phyloP scores from a whole-genome alignment of 2,113 vertebrate genomes.

The Stegastes partitus region DNA sequence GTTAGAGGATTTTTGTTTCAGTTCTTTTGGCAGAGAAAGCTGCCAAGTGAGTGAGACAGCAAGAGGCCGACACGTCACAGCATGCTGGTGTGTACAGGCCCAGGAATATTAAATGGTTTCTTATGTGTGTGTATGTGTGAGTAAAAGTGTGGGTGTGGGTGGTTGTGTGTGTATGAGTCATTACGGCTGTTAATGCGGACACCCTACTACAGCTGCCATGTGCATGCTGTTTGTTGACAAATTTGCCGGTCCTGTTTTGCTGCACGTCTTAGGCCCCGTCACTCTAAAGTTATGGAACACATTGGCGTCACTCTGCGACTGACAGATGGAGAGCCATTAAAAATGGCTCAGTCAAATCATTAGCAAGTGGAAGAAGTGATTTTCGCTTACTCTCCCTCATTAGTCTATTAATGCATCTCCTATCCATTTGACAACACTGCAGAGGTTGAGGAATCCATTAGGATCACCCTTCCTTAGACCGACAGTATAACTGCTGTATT shows the following conservation, averaged over 20 bases:
- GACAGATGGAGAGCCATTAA: conserved; percentile 68
- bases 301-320: conserved; percentile 40
- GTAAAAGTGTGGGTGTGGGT: conserved; percentile 46
- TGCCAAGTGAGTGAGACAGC: conserved; percentile 71
- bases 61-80: conserved; percentile 65
- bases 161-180: conserved; percentile 56
- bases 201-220: conserved; percentile 65
- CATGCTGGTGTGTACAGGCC: conserved; percentile 53
- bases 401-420: conserved; percentile 57
- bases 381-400: conserved; percentile 43
- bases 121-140: conserved; percentile 16
- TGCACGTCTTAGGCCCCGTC: conserved; percentile 14
- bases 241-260: conserved; percentile 63
- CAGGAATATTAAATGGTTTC: conserved; percentile 64
- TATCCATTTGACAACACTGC: conserved; percentile 53
- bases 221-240: conserved; percentile 77
- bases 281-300: conserved; percentile 59
- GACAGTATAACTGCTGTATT: conserved; percentile 17
- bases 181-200: conserved; percentile 7
- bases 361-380: conserved; percentile 66
- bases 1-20: conserved; percentile 46
- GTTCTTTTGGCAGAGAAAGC: conserved; percentile 76
- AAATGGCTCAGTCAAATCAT: conserved; percentile 62
- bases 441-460: conserved; percentile 69
- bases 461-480: conserved; percentile 31